phyloP scores from a whole-genome alignment of 1,140 invertebrate species.

The Sycophila sp. region DNA sequence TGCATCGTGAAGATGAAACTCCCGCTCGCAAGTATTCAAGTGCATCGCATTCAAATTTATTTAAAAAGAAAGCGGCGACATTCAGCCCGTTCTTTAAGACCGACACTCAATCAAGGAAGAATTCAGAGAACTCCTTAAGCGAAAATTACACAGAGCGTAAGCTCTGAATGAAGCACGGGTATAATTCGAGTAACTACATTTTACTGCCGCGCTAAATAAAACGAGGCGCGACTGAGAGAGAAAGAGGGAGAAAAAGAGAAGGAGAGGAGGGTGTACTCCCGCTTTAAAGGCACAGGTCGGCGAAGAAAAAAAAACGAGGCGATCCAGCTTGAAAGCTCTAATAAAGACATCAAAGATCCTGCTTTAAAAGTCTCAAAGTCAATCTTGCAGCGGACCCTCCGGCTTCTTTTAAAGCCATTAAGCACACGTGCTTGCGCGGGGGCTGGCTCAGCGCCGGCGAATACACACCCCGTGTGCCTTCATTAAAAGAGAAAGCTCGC shows the following conservation, averaged over 20 bases:
- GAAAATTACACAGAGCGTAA: no score
- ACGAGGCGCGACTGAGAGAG: background rate
- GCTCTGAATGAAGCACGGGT: background rate
- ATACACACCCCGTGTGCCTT: slow-evolving; percentile 11
- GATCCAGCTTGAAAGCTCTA: slow-evolving; percentile 9
- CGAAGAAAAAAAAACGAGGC: no score
- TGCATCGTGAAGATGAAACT: no score
- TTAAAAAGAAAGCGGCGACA: background rate
- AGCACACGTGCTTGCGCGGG: slow-evolving; percentile 39
- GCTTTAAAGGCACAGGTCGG: no score
- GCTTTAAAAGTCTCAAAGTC: slow-evolving; percentile 20
- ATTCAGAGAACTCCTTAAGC: background rate
- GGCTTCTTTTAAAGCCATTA: slow-evolving; percentile 26
- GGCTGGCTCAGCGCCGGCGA: slow-evolving; percentile 29
- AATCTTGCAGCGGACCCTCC: slow-evolving; percentile 1
- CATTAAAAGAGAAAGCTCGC: slow-evolving; percentile 40
- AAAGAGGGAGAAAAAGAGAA: background rate
- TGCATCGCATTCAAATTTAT: background rate
- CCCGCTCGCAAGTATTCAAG: no score
- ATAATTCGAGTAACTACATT: slow-evolving; percentile 13
- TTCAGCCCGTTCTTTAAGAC: background rate
- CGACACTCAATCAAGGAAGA: background rate
- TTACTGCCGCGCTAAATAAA: slow-evolving; percentile 16
- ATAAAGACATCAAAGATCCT: slow-evolving; percentile 33
- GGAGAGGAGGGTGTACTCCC: background rate